These are phyloP conservation scores for Lepeophtheirus nordmannii DNA, from an alignment of 2,888 invertebrate genomes.

Conservation along the genomic window DNA sequence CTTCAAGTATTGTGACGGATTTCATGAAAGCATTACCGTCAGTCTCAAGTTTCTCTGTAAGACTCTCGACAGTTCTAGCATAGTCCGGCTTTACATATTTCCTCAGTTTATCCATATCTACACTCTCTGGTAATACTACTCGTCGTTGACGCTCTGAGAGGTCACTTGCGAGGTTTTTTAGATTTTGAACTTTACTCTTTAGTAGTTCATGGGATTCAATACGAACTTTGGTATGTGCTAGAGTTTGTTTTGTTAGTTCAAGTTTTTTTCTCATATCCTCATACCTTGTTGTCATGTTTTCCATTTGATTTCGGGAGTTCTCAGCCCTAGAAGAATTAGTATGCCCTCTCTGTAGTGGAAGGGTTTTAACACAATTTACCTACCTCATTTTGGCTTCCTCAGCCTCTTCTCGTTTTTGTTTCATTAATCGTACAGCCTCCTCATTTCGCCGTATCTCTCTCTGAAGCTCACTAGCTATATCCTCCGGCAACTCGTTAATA, in stretches of 20 bases:
- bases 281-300: not conserved
- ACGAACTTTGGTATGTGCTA: not conserved
- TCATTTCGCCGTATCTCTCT: not conserved
- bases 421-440: not conserved
- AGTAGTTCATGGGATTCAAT: not conserved
- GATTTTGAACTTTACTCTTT: not conserved
- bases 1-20: not conserved
- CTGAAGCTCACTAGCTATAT: not conserved
- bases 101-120: not conserved
- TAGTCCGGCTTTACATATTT: not conserved
- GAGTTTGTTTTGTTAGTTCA: not conserved
- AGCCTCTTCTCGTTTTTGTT: not conserved
- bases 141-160: not conserved
- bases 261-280: not conserved
- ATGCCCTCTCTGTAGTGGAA: no score
- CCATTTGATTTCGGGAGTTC: not conserved
- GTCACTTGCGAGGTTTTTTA: not conserved
- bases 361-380: not conserved
- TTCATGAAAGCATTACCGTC: not conserved
- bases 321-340: not conserved
- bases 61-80: not conserved
- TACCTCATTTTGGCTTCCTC: slow-evolving; percentile 1
- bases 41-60: not conserved
- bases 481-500: not conserved
- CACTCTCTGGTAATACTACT: not conserved